Evolutionary conservation across 2,797 vertebrate genomes (phyloP), one percentile per base, ranked within the genome.

Genomic region (Chromobotia macracanthus): DNA sequence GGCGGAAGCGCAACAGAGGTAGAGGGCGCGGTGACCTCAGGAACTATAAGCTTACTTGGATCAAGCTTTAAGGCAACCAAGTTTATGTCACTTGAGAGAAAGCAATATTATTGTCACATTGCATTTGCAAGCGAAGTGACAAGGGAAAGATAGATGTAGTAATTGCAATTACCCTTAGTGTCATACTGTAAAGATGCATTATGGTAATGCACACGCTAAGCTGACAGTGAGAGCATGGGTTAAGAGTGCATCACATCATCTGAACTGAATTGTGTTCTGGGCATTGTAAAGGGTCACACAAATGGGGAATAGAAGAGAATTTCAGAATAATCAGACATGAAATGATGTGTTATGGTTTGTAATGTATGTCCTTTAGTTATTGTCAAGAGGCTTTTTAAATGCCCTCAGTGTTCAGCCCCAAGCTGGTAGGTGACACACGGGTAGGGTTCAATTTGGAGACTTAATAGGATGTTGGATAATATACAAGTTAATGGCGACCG

Each of bases 361-460:
- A 60, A 78, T 82, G 28, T 84, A 67, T 10, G 89, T 58, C 79
- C n/a, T n/a, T 86, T 83, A 67, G 16, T 89, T 60, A 79, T 87
- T 91, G 83, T 90, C 75, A 46, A 71, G 56, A 74, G 35, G 64
- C 86, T 79, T 81, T 81, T 85, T 87, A 77, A 61, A n/a, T n/a
- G 56, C 75, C n/a, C 74, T 74, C 46, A n/a, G 74, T 80, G 28
- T 86, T 58, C 2, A 60, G 63, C 83, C 84, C 35, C 7, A 84
- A 31, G 58, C 7, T 88, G 86, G 88, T 58, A 82, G 85, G 31
- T 80, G 88, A 87, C 78, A 80, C 72, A 64, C 84, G 65, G 80
- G 63, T 81, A 87, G 83, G 79, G 74, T 89, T 91, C 69, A 79
- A 70, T 89, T 89, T 86, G 73, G 79, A 87, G 67, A 82, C 85